Percentiles rank a stretch among this genome's conserved stretches.
Evolutionary conservation across 35 echinoderm and acorn worm genomes (phyloP).

Genomic region (Apostichopus californicus): DNA sequence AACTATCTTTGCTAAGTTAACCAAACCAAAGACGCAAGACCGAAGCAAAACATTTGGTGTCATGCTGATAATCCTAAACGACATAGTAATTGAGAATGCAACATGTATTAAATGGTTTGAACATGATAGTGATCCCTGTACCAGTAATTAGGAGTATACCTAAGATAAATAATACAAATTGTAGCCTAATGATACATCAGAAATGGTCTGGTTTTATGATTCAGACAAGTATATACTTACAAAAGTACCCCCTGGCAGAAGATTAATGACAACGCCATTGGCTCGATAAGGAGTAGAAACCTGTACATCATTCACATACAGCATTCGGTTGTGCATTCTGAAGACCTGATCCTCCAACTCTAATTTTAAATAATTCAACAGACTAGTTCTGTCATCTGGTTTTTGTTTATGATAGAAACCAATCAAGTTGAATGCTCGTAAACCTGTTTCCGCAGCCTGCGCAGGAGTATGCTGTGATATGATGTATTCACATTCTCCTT

Average conservation of each 20-base stretch:
- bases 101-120: too few relatives aligned
- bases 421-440: not conserved
- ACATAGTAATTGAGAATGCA: too few relatives aligned
- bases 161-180: too few relatives aligned
- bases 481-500: conserved; percentile 37
- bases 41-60: too few relatives aligned
- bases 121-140: too few relatives aligned
- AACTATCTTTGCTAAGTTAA: too few relatives aligned
- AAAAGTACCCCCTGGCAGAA: not conserved
- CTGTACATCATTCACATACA: not conserved
- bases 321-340: not conserved
- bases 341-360: not conserved
- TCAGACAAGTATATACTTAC: not conserved
- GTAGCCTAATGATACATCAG: too few relatives aligned
- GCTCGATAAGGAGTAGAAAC: not conserved
- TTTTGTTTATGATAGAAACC: not conserved
- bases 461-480: not conserved
- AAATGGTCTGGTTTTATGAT: too few relatives aligned
- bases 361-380: not conserved
- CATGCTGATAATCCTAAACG: too few relatives aligned
- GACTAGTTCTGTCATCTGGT: not conserved
- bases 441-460: not conserved
- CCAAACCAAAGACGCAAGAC: too few relatives aligned
- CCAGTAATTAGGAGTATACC: too few relatives aligned
- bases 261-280: not conserved